Percentiles rank a stretch among this genome's conserved stretches.
phyloP scores from a whole-genome alignment of 2,888 invertebrate species.

The Eremobia ochroleuca region DNA sequence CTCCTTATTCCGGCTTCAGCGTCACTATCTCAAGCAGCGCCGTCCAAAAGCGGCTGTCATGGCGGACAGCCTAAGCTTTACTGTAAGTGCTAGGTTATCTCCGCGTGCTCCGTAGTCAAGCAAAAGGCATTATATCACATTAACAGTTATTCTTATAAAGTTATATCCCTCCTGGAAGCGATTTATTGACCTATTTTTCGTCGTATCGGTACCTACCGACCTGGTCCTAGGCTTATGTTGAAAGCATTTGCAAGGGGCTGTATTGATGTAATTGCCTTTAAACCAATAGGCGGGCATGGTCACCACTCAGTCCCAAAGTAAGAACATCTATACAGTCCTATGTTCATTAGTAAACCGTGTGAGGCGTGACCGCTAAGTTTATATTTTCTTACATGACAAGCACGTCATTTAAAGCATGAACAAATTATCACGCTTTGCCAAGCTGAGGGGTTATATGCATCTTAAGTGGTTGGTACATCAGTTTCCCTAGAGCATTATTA shows the following conservation, averaged over 20 bases:
- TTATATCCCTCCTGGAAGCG: slow-evolving; percentile 88
- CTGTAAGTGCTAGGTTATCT: slow-evolving; percentile 91
- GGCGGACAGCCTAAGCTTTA: slow-evolving; percentile 89
- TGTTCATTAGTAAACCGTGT: slow-evolving; percentile 87
- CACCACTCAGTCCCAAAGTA: slow-evolving; percentile 80
- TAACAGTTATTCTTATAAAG: slow-evolving; percentile 82
- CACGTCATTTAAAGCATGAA: slow-evolving; percentile 86
- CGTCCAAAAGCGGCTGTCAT: slow-evolving; percentile 88
- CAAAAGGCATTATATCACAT: slow-evolving; percentile 89
- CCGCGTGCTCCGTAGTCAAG: slow-evolving; percentile 90
- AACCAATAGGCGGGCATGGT: slow-evolving; percentile 87
- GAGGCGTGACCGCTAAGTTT: slow-evolving; percentile 83
- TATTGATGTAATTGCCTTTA: slow-evolving; percentile 76
- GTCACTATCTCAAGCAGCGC: slow-evolving; percentile 86
- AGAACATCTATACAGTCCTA: slow-evolving; percentile 80
- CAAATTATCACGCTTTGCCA: slow-evolving; percentile 86
- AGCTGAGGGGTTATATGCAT: slow-evolving; percentile 87
- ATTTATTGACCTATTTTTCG: slow-evolving; percentile 80
- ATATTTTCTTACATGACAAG: slow-evolving; percentile 79
- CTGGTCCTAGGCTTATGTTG: slow-evolving; percentile 82
- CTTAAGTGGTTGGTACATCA: slow-evolving; percentile 59
- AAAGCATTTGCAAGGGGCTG: slow-evolving; percentile 83
- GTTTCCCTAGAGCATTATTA: slow-evolving; percentile 65
- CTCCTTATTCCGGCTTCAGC: slow-evolving; percentile 84
- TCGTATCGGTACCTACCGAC: slow-evolving; percentile 76